Evolutionary conservation across 2,888 invertebrate species (phyloP).

Genomic region (Drosophila rellima): DNA sequence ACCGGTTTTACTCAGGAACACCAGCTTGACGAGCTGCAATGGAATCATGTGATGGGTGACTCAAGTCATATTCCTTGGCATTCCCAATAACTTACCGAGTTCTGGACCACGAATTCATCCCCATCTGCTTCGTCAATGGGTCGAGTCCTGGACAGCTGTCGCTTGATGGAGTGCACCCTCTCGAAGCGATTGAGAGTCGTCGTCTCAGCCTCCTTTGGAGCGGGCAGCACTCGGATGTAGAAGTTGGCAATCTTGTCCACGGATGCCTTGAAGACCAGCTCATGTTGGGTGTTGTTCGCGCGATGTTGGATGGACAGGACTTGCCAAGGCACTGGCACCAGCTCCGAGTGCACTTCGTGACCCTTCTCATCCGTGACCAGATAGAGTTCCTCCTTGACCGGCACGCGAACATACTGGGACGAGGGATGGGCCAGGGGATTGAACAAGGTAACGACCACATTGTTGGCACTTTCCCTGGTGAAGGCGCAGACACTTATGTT

Average conservation of each 20-base stretch:
- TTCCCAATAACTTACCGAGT: constrained; percentile 63
- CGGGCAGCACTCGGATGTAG: constrained; percentile 65
- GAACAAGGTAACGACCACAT: constrained; percentile 90
- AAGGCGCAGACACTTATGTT: constrained; percentile 89
- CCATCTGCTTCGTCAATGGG: constrained; percentile 21
- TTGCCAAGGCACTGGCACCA: constrained; percentile 88
- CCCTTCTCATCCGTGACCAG: constrained; percentile 89
- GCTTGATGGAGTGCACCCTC: constrained; percentile 29
- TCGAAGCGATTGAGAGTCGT: constrained; percentile 39
- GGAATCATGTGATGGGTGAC: neutral
- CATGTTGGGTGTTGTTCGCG: constrained; percentile 88
- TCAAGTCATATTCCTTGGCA: too few species aligned
- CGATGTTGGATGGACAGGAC: constrained; percentile 86
- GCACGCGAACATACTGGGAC: constrained; percentile 88
- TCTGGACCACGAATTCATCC: constrained; percentile 65
- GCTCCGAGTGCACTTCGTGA: constrained; percentile 87
- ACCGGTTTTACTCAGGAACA: constrained; percentile 65
- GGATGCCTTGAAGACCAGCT: constrained; percentile 90
- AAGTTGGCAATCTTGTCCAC: constrained; percentile 88
- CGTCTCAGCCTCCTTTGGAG: constrained; percentile 15
- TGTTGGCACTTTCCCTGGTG: constrained; percentile 87
- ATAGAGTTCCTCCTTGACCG: constrained; percentile 87
- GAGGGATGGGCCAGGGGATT: constrained; percentile 91
- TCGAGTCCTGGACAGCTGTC: neutral
- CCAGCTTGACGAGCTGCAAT: constrained; percentile 76